Base-by-base conservation (phyloP, 2,888 invertebrate species). In the Oligia fasciuncula region DNA sequence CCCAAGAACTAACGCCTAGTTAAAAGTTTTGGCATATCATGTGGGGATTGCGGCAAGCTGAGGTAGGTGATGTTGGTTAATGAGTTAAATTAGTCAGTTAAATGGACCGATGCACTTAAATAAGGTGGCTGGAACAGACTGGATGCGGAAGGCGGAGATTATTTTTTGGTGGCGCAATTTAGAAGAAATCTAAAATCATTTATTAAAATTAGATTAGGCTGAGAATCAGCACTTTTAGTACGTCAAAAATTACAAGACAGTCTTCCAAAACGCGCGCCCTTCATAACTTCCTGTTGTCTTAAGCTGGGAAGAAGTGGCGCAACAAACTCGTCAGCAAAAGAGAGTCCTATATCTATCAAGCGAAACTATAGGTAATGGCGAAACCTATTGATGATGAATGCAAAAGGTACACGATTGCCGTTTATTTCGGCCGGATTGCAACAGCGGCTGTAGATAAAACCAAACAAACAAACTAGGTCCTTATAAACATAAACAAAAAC, bases 21-120 rank as follows among this genome's bases (percentile, higher is more conserved):
- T 87, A 85, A 81, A 85, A 85, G 82, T 87, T 87, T 87, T 85
- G 73, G 88, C 85, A 87, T 85, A 78, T 65, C 85, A 85, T 77
- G 76, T 77, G 35, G 65, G n/a, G 57, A 85, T 85, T 85, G 81
- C 81, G 40, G n/a, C 73, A 71, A 29, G 60, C 40, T 46, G 65
- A 62, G 17, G 23, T 70, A 43, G 74, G 6, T 77, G 46, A 11
- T 62, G 62, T 80, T 80, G 62, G 62, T 77, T 17, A 80, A 77
- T 68, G 6, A 66, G 4, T n/a, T 77, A 17, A 35, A n/a, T 23
- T 46, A 13, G 29, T 35, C 43, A 29, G 8, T 54, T 57, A 60
- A n/a, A 60, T 23, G 23, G 51, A 9, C 19, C 0, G 2, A 40
- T 3, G n/a, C 4, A 0, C 17, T 57, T 2, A 35, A 23, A 40